phyloP scores from a whole-genome alignment of 2,113 vertebrate species.

The Panthera tigris region DNA sequence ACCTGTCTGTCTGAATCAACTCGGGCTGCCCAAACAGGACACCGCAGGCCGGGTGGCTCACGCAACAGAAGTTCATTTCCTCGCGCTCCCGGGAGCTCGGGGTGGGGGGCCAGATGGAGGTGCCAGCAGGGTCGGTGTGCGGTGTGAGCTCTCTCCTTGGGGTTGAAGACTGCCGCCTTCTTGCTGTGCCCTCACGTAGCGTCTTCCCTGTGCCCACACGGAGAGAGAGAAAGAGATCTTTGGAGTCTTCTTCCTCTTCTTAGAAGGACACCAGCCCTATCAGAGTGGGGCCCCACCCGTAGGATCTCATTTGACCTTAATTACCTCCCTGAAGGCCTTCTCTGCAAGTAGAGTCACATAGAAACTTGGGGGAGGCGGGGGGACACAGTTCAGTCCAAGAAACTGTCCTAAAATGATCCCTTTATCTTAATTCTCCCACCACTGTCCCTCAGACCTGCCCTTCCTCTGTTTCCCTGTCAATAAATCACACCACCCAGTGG shows the following conservation, averaged over 20 bases:
- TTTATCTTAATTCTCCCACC: background rate
- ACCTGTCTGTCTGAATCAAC: background rate
- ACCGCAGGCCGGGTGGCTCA: background rate
- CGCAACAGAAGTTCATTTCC: background rate
- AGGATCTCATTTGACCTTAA: background rate
- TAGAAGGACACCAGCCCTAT: background rate
- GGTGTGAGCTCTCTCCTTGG: background rate
- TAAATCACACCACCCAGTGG: background rate
- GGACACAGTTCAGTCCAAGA: background rate
- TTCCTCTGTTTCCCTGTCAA: background rate
- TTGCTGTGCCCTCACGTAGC: background rate
- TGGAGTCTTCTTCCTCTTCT: background rate
- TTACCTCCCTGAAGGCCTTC: background rate
- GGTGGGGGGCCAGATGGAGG: background rate
- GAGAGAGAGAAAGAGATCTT: background rate
- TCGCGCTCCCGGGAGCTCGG: background rate
- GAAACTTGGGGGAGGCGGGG: background rate
- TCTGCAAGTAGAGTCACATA: background rate
- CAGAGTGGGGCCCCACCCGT: background rate
- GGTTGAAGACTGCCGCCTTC: background rate
- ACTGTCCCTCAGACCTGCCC: background rate
- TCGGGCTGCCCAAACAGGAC: background rate
- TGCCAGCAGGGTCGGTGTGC: background rate
- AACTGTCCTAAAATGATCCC: background rate
- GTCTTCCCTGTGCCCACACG: background rate